Percentiles rank a stretch among this genome's conserved stretches.
These are phyloP conservation scores for Anaspis maculata DNA, from an alignment of 2,888 invertebrate species.

Conservation along the genomic window DNA sequence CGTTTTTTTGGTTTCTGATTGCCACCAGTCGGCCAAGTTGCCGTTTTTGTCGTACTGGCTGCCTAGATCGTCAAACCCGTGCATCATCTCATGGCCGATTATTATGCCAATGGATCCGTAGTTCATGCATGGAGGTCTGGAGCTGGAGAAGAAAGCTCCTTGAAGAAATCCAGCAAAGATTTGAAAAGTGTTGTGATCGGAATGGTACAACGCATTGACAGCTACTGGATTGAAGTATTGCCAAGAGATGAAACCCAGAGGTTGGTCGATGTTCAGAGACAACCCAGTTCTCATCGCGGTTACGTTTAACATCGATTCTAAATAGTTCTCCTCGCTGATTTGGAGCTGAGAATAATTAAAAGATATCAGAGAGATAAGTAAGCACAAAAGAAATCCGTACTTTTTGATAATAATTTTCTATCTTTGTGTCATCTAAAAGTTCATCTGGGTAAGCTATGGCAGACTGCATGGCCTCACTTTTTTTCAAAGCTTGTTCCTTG, in stretches of 20 bases:
- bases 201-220: slow-evolving; percentile 51
- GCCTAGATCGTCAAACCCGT: slow-evolving; percentile 74
- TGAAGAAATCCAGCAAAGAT: slow-evolving; percentile 81
- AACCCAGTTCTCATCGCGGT: too few relatives aligned
- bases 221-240: too few relatives aligned
- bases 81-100: slow-evolving; percentile 80
- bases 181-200: slow-evolving; percentile 47
- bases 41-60: slow-evolving; percentile 81
- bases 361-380: too few relatives aligned
- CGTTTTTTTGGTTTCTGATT: slow-evolving; percentile 62
- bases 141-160: slow-evolving; percentile 74
- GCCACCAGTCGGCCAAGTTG: slow-evolving; percentile 85
- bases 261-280: too few relatives aligned
- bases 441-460: slow-evolving; percentile 12
- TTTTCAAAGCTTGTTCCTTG: slow-evolving; percentile 18
- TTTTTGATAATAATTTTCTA: slow-evolving; percentile 9
- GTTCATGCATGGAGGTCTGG: slow-evolving; percentile 78
- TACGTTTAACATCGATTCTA: too few relatives aligned
- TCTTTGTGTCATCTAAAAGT: slow-evolving; percentile 8
- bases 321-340: too few relatives aligned
- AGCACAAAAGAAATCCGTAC: too few relatives aligned
- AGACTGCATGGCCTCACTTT: slow-evolving; percentile 17
- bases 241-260: too few relatives aligned
- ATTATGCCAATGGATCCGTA: slow-evolving; percentile 78
- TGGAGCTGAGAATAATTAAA: slow-evolving; percentile 3